phyloP scores from a whole-genome alignment of 2,113 vertebrate species.

The Tretioscincus oriximinensis region DNA sequence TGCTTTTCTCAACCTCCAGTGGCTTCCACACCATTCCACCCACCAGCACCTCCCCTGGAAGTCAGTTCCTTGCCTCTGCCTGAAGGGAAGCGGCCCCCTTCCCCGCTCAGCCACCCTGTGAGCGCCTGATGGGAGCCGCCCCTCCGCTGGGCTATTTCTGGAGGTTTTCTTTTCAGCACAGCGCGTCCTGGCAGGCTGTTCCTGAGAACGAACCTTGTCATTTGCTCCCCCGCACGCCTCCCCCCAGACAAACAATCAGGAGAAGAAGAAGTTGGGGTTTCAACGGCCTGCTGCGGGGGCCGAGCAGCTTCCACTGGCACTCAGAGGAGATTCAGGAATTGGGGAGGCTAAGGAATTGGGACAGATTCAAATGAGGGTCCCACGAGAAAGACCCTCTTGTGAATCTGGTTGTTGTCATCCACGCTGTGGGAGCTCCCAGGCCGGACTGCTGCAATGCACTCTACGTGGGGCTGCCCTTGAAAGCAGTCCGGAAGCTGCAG shows the following conservation, averaged over 20 bases:
- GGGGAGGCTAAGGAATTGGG: not conserved
- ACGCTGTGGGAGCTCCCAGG: no score
- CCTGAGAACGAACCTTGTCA: constrained; percentile 33
- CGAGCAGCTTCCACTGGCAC: no score
- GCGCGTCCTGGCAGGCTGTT: not conserved
- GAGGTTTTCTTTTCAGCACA: constrained; percentile 48
- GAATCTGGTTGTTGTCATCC: no score
- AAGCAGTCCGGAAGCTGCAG: no score
- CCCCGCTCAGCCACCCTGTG: not conserved
- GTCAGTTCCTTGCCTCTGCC: not conserved
- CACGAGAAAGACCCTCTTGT: no score
- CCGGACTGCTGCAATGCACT: no score
- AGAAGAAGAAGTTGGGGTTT: not conserved
- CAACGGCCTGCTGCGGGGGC: not conserved
- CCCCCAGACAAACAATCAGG: not conserved
- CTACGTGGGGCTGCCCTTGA: no score
- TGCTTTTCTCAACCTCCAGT: no score
- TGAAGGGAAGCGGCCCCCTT: not conserved
- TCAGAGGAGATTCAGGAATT: not conserved
- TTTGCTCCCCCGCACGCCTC: not conserved
- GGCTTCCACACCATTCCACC: no score
- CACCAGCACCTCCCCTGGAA: not conserved
- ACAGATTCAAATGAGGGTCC: no score
- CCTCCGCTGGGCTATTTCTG: constrained; percentile 41
- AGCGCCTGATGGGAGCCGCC: not conserved